phyloP scores from a whole-genome alignment of 2,888 invertebrate genomes.

The Syritta pipiens region DNA sequence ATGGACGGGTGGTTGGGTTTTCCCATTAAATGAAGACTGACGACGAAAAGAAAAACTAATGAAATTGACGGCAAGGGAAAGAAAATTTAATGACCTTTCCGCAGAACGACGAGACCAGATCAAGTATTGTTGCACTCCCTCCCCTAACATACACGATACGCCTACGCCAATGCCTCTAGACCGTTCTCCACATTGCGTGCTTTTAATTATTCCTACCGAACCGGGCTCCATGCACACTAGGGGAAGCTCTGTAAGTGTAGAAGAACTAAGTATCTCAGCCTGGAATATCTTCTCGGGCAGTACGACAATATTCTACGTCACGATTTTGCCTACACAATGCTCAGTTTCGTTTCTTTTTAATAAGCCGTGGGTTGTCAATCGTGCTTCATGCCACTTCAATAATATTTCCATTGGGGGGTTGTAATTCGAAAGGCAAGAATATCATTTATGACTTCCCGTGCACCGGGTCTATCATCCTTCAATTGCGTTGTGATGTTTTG shows the following conservation, averaged over 20 bases:
- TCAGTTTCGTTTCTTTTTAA: constrained; percentile 30
- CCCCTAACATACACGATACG: constrained; percentile 30
- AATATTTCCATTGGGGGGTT: constrained; percentile 29
- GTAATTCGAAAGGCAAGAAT: constrained; percentile 10
- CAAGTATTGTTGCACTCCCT: neutral
- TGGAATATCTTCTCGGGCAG: neutral
- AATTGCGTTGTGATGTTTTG: constrained; percentile 57
- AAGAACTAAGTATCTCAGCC: constrained; percentile 9
- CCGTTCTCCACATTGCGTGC: constrained; percentile 53
- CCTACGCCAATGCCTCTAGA: constrained; percentile 40
- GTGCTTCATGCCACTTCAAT: constrained; percentile 69
- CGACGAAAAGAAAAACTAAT: constrained; percentile 7
- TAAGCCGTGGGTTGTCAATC: constrained; percentile 69
- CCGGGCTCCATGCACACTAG: neutral
- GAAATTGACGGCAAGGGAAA: constrained; percentile 44
- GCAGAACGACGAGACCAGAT: constrained; percentile 47
- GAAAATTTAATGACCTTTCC: constrained; percentile 66
- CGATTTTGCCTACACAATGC: constrained; percentile 26
- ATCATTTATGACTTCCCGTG: constrained; percentile 67
- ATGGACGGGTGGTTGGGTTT: constrained; percentile 36
- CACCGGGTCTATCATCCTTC: constrained; percentile 61
- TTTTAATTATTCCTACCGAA: constrained; percentile 55
- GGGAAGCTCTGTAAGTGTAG: constrained; percentile 28
- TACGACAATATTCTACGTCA: constrained; percentile 39
- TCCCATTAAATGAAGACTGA: constrained; percentile 33